phyloP scores from a whole-genome alignment of 2,113 vertebrate species.

The Mustela nigripes region DNA sequence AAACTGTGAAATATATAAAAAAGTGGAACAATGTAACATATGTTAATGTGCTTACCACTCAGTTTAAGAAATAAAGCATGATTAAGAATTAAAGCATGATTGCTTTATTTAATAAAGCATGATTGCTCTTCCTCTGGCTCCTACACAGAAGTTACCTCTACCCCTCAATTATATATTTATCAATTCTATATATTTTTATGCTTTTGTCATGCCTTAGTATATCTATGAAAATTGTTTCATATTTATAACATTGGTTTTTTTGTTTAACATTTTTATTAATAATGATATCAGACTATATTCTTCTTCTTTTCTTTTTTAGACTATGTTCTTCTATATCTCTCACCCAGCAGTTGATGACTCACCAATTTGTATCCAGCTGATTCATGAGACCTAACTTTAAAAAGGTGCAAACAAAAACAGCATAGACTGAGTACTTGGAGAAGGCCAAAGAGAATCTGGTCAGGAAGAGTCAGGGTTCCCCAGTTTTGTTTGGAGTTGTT shows the following conservation, averaged over 20 bases:
- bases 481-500: background rate
- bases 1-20: background rate
- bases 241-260: background rate
- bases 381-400: background rate
- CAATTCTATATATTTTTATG: background rate
- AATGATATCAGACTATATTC: background rate
- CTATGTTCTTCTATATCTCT: background rate
- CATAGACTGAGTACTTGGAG: background rate
- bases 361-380: background rate
- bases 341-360: background rate
- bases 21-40: background rate
- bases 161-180: background rate
- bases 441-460: background rate
- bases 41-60: background rate
- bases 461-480: background rate
- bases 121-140: background rate
- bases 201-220: background rate
- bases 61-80: constrained; percentile 12
- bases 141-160: background rate
- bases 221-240: background rate
- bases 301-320: background rate
- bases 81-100: background rate
- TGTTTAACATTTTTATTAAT: background rate
- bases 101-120: background rate
- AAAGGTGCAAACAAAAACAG: background rate